phyloP scores from a whole-genome alignment of 2,888 invertebrate genomes.

The Ennomos quercinarius region DNA sequence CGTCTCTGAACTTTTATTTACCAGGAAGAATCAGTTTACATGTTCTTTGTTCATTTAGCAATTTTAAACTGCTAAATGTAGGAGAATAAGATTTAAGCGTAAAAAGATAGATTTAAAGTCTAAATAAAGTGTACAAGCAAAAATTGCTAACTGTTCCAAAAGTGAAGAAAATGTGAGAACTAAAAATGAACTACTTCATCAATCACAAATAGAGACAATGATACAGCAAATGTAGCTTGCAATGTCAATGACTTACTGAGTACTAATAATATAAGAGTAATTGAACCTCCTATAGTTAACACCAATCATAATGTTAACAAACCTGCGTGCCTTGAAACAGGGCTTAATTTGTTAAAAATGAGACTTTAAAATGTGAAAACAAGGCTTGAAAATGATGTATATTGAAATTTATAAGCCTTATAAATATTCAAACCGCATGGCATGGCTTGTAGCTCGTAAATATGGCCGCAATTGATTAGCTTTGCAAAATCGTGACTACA shows the following conservation, averaged over 20 bases:
- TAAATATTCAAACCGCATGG: slow-evolving; percentile 26
- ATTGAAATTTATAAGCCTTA: slow-evolving; percentile 26
- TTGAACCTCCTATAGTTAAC: neutral
- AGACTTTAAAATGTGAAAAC: slow-evolving; percentile 6
- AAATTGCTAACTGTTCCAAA: no score
- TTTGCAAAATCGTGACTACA: slow-evolving; percentile 23
- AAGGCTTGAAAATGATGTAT: slow-evolving; percentile 15
- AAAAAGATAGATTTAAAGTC: no score
- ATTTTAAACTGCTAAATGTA: no score
- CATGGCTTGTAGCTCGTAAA: slow-evolving; percentile 19
- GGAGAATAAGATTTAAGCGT: no score
- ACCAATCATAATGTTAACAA: slow-evolving; percentile 10
- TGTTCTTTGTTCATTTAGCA: no score
- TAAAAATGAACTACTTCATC: neutral
- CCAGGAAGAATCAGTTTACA: no score
- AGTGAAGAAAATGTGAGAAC: no score
- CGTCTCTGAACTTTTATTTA: no score
- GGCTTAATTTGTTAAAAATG: slow-evolving; percentile 3
- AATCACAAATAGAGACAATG: neutral
- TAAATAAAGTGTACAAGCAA: neutral
- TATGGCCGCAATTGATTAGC: slow-evolving; percentile 23
- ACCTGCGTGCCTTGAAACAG: neutral
- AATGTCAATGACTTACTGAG: slow-evolving; percentile 2
- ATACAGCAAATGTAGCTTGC: neutral
- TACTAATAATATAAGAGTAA: slow-evolving; percentile 1